These are phyloP conservation scores for Amblyjoppa proteus DNA, from an alignment of 2,888 invertebrate species.

Conservation along the genomic window DNA sequence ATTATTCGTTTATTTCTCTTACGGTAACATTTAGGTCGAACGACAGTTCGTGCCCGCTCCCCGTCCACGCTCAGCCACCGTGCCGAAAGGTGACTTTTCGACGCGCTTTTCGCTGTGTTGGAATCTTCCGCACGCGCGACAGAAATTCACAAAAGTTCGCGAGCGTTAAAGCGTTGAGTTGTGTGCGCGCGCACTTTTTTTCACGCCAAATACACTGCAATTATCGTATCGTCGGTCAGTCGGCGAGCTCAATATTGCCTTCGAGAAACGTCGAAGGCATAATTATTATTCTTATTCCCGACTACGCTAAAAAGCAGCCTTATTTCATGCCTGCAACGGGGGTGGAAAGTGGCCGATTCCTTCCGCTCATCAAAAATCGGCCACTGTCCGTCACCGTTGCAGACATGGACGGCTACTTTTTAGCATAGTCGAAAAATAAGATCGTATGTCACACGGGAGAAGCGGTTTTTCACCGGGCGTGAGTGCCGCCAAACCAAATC, in stretches of 20 bases:
- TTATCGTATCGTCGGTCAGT: neutral
- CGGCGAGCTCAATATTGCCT: neutral
- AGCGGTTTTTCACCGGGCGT: neutral
- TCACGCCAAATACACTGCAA: neutral
- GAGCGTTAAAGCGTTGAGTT: neutral
- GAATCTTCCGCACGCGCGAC: slow-evolving; percentile 1
- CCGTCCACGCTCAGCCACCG: neutral
- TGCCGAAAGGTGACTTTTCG: slow-evolving; percentile 5
- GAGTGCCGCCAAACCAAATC: too few species aligned
- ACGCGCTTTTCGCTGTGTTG: neutral
- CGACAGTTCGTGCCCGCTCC: slow-evolving; percentile 16
- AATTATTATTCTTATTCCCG: neutral
- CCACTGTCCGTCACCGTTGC: too few species aligned
- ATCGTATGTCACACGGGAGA: neutral
- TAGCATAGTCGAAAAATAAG: neutral
- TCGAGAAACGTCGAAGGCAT: neutral
- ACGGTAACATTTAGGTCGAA: slow-evolving; percentile 18
- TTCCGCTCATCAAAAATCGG: too few species aligned
- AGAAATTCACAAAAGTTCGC: neutral
- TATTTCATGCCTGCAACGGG: too few species aligned
- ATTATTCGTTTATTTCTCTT: slow-evolving; percentile 17
- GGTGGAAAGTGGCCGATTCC: too few species aligned
- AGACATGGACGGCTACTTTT: too few species aligned
- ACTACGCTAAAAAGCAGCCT: too few species aligned
- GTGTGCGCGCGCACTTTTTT: neutral